Evolutionary conservation across 1,140 invertebrate genomes (phyloP), one percentile per base, ranked within the genome.

Genomic region (Pogonognathellus flavescens): DNA sequence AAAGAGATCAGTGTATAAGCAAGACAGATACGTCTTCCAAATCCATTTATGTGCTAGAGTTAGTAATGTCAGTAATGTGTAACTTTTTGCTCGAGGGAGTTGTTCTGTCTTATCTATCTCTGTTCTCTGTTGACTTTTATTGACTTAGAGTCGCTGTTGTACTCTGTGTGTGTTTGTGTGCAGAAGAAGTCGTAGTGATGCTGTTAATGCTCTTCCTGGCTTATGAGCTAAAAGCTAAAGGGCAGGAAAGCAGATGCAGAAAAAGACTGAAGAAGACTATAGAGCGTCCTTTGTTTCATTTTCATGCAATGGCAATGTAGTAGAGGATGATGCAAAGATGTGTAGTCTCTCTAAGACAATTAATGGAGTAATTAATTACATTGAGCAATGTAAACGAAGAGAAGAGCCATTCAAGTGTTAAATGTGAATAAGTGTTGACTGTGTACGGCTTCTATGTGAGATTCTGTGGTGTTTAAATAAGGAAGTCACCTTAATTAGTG

Each of bases 301-400:
- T n/a, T n/a, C n/a, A n/a, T 60, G 59, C n/a, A 60, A 20, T 20
- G 8, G 9, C 59, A 4, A 10, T 22, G 0, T 7, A 13, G 11
- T 1, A 31, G 22, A 25, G 20, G 25, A 66, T 66, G 22, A 13
- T 14, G 62, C 22, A 66, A 25, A 25, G 62, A 66, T 66, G 62
- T 66, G 62, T 66, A 66, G 25, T 66, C 55, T 55, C 53, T 41
- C 55, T 11, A 66, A 1, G n/a, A 31, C 31, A 76, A 41, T 1
- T 76, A 76, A 76, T 76, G n/a, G 6, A 76, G 41, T 76, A 76
- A 76, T 76, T 76, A 76, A 76, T 76, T 76, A 76, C 41, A n/a
- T 6, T 8, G 66, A 70, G 31, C 25, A 70, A 20, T 41, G 31
- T 57, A 50, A 76, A 50, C 13, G 22, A 66, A 66, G 20, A 10